Percentiles rank a stretch among this genome's conserved stretches.
These are phyloP conservation scores for Lasioglossum baleicum DNA, from an alignment of 1,140 invertebrate genomes.

Conservation along the genomic window DNA sequence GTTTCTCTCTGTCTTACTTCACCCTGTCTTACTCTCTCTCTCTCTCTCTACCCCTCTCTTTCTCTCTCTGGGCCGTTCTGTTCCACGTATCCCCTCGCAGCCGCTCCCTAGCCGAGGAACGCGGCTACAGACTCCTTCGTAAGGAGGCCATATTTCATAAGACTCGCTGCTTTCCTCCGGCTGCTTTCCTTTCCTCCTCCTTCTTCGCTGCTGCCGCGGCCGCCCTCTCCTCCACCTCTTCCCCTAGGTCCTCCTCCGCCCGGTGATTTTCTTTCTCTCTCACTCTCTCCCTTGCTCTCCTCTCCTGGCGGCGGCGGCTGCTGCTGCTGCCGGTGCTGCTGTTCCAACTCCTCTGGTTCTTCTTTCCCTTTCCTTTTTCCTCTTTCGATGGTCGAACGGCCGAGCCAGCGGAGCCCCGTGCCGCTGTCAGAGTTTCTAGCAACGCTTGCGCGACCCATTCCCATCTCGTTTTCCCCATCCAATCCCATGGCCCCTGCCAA, in stretches of 20 bases:
- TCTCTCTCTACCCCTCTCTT: constrained; percentile 1
- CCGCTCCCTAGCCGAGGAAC: constrained; percentile 47
- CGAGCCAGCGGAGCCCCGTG: constrained; percentile 60
- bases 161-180: constrained; percentile 66
- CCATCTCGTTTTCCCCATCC: constrained; percentile 76
- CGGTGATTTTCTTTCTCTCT: no score
- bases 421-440: constrained; percentile 69
- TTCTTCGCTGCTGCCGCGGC: constrained; percentile 37
- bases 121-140: constrained; percentile 67
- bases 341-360: constrained; percentile 45
- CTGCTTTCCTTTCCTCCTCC: constrained; percentile 72
- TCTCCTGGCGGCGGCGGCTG: not conserved
- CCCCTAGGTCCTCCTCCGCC: not conserved
- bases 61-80: constrained; percentile 14
- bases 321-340: constrained; percentile 10
- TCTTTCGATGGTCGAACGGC: constrained; percentile 62
- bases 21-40: constrained; percentile 12
- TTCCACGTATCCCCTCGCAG: constrained; percentile 26
- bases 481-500: constrained; percentile 72
- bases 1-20: not conserved
- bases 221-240: constrained; percentile 13
- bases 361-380: constrained; percentile 63
- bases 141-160: constrained; percentile 79
- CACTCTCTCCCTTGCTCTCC: not conserved
- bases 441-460: constrained; percentile 77